Evolutionary conservation across 2,797 vertebrate species (phyloP).

Genomic region (Schizopygopsis pylzovi): DNA sequence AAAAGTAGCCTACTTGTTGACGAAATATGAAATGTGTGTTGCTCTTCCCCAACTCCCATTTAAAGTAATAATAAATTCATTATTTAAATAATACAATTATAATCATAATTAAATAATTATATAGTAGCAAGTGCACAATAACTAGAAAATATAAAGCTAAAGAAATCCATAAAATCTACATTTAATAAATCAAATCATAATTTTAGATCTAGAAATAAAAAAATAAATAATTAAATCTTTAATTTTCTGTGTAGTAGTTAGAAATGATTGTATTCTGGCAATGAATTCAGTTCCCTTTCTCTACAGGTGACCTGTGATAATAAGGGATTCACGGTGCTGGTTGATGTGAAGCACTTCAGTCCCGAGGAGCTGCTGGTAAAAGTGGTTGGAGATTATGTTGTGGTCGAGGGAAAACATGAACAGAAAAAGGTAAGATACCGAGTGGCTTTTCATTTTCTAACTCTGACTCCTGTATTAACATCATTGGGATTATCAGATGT

Average conservation of each 20-base stretch:
- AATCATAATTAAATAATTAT: background rate
- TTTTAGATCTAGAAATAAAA: background rate
- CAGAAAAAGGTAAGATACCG: constrained; percentile 75
- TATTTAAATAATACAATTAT: background rate
- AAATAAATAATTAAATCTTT: background rate
- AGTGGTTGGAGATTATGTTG: constrained; percentile 80
- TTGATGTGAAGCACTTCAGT: constrained; percentile 79
- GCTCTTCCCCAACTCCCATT: background rate
- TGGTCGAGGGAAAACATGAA: constrained; percentile 81
- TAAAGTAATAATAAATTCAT: background rate
- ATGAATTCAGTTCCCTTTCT: constrained; percentile 7
- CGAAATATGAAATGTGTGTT: background rate
- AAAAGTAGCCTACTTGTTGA: background rate
- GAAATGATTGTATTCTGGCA: background rate
- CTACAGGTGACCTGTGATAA: constrained; percentile 76
- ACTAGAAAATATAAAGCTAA: background rate
- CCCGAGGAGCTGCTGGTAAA: constrained; percentile 80
- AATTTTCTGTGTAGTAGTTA: background rate
- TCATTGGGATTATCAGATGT: background rate
- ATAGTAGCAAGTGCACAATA: background rate
- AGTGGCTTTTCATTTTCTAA: background rate
- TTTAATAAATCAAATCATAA: background rate
- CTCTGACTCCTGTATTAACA: background rate
- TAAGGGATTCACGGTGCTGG: constrained; percentile 75
- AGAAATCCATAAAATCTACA: background rate